A percentile compares a stretch with the other conserved stretches of the same genome.
Conservation (phyloP, 2,888 invertebrate species). For the Drosophila cognata region DNA sequence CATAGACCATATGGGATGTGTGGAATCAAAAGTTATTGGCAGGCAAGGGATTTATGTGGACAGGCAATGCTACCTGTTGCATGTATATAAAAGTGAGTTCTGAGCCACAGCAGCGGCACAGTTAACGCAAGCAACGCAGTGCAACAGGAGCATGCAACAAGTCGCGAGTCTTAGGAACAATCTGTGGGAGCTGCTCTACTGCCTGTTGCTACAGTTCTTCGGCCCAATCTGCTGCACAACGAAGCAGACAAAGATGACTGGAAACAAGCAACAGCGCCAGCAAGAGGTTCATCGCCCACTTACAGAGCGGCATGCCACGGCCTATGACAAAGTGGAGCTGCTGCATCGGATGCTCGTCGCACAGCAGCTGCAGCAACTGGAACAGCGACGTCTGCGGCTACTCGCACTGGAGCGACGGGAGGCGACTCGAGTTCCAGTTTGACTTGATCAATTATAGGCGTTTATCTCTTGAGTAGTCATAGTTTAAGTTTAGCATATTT, state of each 20-base stretch:
- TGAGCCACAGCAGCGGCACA: slow-evolving; percentile 6
- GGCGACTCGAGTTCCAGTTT: slow-evolving; percentile 30
- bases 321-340: slow-evolving; percentile 55
- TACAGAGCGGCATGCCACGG: slow-evolving; percentile 13
- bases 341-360: slow-evolving; percentile 62
- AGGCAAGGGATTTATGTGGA: slow-evolving; percentile 1
- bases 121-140: slow-evolving; percentile 6
- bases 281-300: slow-evolving; percentile 1
- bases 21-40: background rate
- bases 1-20: slow-evolving; percentile 6
- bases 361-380: slow-evolving; percentile 58
- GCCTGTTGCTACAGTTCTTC: slow-evolving; percentile 34
- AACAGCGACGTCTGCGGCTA: slow-evolving; percentile 54
- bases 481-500: slow-evolving; percentile 41
- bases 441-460: slow-evolving; percentile 27
- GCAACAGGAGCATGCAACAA: slow-evolving; percentile 37
- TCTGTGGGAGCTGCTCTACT: slow-evolving; percentile 30
- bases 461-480: slow-evolving; percentile 24
- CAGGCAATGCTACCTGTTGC: slow-evolving; percentile 28
- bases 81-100: slow-evolving; percentile 22
- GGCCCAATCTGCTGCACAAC: background rate
- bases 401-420: slow-evolving; percentile 30
- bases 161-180: background rate
- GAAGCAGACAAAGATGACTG: background rate
- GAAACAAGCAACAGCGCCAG: slow-evolving; percentile 4